phyloP scores from a whole-genome alignment of 53 echinoderm and acorn worm species.

The Paracentrotus lividus region DNA sequence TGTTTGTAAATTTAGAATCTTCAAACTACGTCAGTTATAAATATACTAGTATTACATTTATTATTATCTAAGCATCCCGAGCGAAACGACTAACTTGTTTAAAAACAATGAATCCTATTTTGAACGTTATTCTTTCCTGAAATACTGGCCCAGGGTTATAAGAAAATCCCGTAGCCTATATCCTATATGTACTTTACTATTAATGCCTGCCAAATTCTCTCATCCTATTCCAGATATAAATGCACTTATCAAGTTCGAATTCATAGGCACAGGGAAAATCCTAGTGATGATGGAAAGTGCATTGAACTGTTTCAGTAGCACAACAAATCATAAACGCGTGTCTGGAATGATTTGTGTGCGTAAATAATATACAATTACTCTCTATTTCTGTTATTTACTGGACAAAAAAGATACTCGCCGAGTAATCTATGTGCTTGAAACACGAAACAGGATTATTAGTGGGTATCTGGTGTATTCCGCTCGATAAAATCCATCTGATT shows the following conservation, averaged over 20 bases:
- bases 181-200: conserved; percentile 28
- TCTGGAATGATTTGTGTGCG: background rate
- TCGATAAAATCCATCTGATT: conserved; percentile 49
- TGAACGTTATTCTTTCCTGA: conserved; percentile 13
- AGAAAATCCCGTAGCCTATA: background rate
- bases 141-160: background rate
- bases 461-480: conserved; percentile 54
- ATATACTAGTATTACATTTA: no score
- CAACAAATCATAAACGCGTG: background rate
- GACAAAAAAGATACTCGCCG: conserved; percentile 24
- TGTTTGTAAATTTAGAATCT: no score
- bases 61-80: no score
- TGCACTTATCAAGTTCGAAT: conserved; percentile 55
- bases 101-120: background rate
- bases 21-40: no score
- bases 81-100: no score
- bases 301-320: conserved; percentile 2
- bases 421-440: conserved; percentile 42
- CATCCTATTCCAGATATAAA: conserved; percentile 1
- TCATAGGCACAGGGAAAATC: background rate
- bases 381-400: conserved; percentile 1
- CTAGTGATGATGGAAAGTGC: background rate
- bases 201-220: conserved; percentile 25
- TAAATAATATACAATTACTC: conserved; percentile 24
- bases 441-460: conserved; percentile 38